A percentile compares a stretch with the other conserved stretches of the same genome.
phyloP scores from a whole-genome alignment of 2,888 invertebrate species.

The Tortrix viridana region DNA sequence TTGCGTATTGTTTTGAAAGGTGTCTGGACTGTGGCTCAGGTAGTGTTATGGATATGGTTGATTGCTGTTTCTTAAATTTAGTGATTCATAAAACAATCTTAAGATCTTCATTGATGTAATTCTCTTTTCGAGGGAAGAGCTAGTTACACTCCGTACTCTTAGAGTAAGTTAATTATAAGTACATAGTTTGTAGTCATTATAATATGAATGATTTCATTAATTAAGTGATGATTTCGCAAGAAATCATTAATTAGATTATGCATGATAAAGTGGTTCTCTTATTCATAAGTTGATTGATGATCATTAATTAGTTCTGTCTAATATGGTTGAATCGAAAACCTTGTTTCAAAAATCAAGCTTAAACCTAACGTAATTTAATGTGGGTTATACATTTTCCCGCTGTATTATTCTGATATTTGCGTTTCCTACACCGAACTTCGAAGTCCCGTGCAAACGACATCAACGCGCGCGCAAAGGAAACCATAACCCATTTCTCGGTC shows the following conservation, averaged over 20 bases:
- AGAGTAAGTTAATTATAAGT: too few species aligned
- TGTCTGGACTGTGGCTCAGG: not conserved
- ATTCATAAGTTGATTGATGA: not conserved
- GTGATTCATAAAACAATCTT: too few species aligned
- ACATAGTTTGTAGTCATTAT: too few species aligned
- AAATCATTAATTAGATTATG: not conserved
- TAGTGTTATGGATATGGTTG: not conserved
- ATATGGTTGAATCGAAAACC: not conserved
- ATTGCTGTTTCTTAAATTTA: not conserved
- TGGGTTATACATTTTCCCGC: conserved; percentile 6
- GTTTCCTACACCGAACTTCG: conserved; percentile 54
- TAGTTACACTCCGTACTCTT: too few species aligned
- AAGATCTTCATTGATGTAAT: too few species aligned
- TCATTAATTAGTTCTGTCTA: too few species aligned
- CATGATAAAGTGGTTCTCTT: not conserved
- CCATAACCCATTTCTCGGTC: conserved; percentile 51
- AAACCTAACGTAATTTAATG: too few species aligned
- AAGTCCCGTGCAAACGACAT: conserved; percentile 69
- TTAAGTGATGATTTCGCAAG: not conserved
- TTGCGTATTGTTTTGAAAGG: not conserved
- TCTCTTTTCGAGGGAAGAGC: too few species aligned
- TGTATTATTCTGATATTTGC: conserved; percentile 44
- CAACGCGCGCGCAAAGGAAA: conserved; percentile 72
- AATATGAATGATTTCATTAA: too few species aligned
- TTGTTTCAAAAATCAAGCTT: not conserved